Evolutionary conservation across 1,140 invertebrate genomes (phyloP).

Genomic region (Helicoverpa armigera): DNA sequence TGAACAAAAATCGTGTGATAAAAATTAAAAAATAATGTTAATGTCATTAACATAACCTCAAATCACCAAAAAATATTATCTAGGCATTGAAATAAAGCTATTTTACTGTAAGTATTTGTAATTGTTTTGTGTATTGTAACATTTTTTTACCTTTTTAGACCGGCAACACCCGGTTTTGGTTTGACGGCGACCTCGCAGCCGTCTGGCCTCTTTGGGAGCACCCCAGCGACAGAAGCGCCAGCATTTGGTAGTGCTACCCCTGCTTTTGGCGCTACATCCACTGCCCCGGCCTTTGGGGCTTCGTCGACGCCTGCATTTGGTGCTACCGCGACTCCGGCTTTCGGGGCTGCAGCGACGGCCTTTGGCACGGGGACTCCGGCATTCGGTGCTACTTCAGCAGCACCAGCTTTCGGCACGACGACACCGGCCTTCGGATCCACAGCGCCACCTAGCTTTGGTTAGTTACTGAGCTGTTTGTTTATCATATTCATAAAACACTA

Average conservation of each 20-base stretch:
- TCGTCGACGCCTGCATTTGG: conserved; percentile 49
- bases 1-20: neutral
- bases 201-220: conserved; percentile 71
- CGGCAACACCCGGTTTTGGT: conserved; percentile 78
- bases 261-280: conserved; percentile 64
- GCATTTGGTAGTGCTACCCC: conserved; percentile 63
- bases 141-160: conserved; percentile 55
- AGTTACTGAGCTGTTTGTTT: neutral
- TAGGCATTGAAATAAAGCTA: neutral
- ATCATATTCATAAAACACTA: too few species aligned
- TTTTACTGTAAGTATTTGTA: neutral
- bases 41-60: neutral
- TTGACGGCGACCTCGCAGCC: conserved; percentile 73
- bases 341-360: conserved; percentile 55
- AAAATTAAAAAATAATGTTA: neutral
- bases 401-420: conserved; percentile 60
- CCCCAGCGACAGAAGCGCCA: conserved; percentile 62
- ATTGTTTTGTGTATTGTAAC: neutral
- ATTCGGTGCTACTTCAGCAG: conserved; percentile 59
- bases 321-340: conserved; percentile 58
- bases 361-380: conserved; percentile 56
- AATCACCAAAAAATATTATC: too few species aligned
- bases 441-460: conserved; percentile 55
- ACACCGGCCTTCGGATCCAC: conserved; percentile 65
- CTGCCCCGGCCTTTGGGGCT: conserved; percentile 54